Evolutionary conservation across 2,797 vertebrate genomes (phyloP), one percentile per base, ranked within the genome.

Genomic region (Mus spretus): DNA sequence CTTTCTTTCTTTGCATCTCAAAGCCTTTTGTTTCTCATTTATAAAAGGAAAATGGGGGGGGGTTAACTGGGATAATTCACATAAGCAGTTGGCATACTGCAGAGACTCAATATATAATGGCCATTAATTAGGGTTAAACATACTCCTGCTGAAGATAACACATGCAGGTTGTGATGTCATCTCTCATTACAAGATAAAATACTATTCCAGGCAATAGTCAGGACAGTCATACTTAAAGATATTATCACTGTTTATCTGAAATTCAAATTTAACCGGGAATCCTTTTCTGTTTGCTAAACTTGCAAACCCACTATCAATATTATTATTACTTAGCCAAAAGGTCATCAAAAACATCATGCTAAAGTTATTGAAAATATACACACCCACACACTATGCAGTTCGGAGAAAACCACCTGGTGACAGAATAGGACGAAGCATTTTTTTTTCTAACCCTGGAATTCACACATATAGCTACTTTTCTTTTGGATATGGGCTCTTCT

Each of bases 151-250:
- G 63, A 53, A 79, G 0, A 47, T n/a, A 70, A 44, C 14, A 34
- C 0, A 0, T 0, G 1, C 28, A 4, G 0, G 0, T 28, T 0
- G 4, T 8, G 4, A 9, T 8, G 12, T 26, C 5, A 17, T 1
- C 31, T 31, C 65, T 50, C 4, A 1, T 28, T 17, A 7, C 10
- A 26, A 65, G 72, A 75, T 2, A 34, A 67, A 80, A 44, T 24
- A n/a, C 57, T 17, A 67, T 1, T 7, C 34, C 17, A 0, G 20
- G 55, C 63, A 20, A 17, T 24, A 1, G 5, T 12, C 34, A 80
- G 72, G 50, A 53, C 50, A 31, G 8, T n/a, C 77, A 72, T 0
- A 26, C n/a, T 70, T 11, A 70, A 89, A 74, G 72, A 61, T 10
- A 70, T 31, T 17, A 26, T 63, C 50, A 55, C 0, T 15, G 7